These are phyloP conservation scores for Zonitis immaculata DNA, from an alignment of 2,888 invertebrate genomes.

Conservation along the genomic window DNA sequence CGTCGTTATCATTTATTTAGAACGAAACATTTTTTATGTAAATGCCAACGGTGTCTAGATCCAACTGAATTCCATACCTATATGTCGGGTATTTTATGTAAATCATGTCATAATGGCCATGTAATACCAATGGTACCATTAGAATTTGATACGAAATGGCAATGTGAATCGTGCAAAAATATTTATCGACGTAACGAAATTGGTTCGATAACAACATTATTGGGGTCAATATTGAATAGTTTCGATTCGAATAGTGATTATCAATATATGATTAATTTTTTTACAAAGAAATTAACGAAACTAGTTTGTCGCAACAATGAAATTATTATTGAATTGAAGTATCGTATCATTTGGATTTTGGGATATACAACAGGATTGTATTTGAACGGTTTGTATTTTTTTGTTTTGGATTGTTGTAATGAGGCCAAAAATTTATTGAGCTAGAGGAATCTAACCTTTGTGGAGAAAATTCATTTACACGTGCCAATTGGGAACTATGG, in stretches of 20 bases:
- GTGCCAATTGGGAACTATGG: too few relatives aligned
- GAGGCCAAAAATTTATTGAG: too few relatives aligned
- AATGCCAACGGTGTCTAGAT: constrained; percentile 62
- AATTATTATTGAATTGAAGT: constrained; percentile 60
- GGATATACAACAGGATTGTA: constrained; percentile 46
- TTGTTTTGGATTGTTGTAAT: too few relatives aligned
- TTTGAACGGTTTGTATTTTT: constrained; percentile 3
- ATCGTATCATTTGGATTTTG: constrained; percentile 57
- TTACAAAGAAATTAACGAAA: constrained; percentile 52
- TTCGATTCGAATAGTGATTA: constrained; percentile 53
- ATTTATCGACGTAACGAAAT: constrained; percentile 53
- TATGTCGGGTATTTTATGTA: constrained; percentile 39
- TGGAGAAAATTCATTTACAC: too few relatives aligned
- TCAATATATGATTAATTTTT: constrained; percentile 54
- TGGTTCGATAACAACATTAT: constrained; percentile 50
- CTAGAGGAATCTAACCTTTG: too few relatives aligned
- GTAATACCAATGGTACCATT: constrained; percentile 57
- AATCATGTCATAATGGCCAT: constrained; percentile 50
- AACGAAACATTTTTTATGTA: constrained; percentile 67
- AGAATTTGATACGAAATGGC: constrained; percentile 53
- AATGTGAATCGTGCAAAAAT: constrained; percentile 54
- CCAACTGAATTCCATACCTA: constrained; percentile 58
- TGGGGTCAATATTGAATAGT: constrained; percentile 55
- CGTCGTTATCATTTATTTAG: constrained; percentile 57
- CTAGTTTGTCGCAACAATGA: constrained; percentile 59